These are phyloP conservation scores for Graptemys geographica DNA, from an alignment of 2,797 vertebrate genomes.

Conservation along the genomic window DNA sequence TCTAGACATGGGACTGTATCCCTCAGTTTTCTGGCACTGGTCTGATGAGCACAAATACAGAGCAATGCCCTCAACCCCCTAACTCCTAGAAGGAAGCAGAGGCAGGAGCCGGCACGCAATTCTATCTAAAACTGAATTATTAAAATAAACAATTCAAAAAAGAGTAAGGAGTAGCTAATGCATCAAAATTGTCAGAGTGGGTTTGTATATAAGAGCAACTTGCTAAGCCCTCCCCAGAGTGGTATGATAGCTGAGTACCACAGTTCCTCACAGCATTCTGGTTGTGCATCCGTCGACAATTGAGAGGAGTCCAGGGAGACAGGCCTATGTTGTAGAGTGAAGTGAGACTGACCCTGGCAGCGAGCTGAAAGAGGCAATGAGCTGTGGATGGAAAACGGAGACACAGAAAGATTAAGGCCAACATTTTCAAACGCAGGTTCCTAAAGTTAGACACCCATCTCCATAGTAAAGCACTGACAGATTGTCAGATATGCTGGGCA, in stretches of 20 bases:
- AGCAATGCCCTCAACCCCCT: neutral
- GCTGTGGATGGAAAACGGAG: neutral
- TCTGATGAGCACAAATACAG: neutral
- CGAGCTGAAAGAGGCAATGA: neutral
- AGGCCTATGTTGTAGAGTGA: neutral
- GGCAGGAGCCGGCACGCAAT: fast-evolving
- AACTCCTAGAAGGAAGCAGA: fast-evolving
- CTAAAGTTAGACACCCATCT: neutral
- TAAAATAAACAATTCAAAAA: fast-evolving
- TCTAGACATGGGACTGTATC: neutral
- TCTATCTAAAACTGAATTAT: neutral
- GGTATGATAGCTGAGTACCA: neutral
- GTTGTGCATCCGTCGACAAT: neutral
- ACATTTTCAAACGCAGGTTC: neutral
- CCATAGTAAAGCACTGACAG: neutral
- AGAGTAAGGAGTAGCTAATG: neutral
- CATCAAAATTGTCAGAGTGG: neutral
- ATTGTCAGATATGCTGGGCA: neutral
- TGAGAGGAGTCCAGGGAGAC: neutral
- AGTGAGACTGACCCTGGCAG: neutral
- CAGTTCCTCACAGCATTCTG: no score
- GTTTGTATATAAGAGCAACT: neutral
- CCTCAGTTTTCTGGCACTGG: neutral
- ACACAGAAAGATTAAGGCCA: neutral
- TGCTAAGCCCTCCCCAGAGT: neutral